Base-by-base conservation (phyloP, 2,797 vertebrate genomes). In the Microctenopoma steveboyesi region DNA sequence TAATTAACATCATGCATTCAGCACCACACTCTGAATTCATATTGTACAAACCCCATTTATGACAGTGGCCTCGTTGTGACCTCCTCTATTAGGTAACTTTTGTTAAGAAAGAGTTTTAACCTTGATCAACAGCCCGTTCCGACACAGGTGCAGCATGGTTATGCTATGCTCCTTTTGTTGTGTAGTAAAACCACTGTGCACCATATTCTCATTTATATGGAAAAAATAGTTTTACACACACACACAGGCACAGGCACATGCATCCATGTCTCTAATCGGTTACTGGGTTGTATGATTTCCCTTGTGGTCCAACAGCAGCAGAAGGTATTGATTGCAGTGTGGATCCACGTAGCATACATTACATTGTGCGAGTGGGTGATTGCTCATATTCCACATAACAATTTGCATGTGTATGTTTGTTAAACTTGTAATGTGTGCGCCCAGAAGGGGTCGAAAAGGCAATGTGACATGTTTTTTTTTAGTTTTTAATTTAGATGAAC, bases 281-380 rank as follows among this genome's bases (percentile, higher is more conserved):
- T 50, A 47, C 30, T 71, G 55, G 33, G 64, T 33, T 78, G 37
- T 74, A 51, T 69, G 42, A 61, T 53, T 42, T 52, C 43, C 65
- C 49, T 18, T 15, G 22, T 45, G 49, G 40, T 52, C 49, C 27
- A 22, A 49, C 47, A 1, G 14, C 18, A 63, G 48, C 42, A 62
- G 11, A 7, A 37, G n/a, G 50, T 60, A 37, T 55, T 45, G 56
- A 57, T 43, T 45, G 33, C 27, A 60, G 13, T 22, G 53, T 18
- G 1, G 12, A 67, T 59, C 14, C 22, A 13, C 27, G 5, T 27
- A 13, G 28, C 30, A 39, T 13, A 15, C 25, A 39, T 14, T 13
- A 15, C 25, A 39, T 14, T 42, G n/a, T 53, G 49, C 49, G 49
- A 22, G 28, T 39, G 54, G 12, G 13, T 57, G 46, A 65, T 30